These are phyloP conservation scores for Plecotus auritus DNA, from an alignment of 2,113 vertebrate species.

Conservation along the genomic window DNA sequence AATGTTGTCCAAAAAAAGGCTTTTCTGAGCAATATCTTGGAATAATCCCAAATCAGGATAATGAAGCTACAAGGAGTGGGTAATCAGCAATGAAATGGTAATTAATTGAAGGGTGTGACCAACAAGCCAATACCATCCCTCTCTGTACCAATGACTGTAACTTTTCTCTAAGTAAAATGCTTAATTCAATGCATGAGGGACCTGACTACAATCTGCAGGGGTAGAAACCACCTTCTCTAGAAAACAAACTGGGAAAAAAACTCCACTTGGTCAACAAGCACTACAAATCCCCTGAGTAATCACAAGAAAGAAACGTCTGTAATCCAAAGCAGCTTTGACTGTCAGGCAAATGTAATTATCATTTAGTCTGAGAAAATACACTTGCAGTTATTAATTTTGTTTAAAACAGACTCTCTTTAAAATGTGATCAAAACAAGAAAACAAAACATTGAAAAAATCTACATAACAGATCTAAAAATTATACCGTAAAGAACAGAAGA, in stretches of 20 bases:
- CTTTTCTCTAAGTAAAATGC: neutral
- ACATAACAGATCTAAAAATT: neutral
- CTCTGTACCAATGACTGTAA: too few relatives aligned
- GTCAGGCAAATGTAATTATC: neutral
- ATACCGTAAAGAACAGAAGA: neutral
- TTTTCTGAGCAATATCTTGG: neutral
- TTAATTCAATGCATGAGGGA: neutral
- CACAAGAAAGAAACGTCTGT: neutral
- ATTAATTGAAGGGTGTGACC: neutral
- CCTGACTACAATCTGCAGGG: too few relatives aligned
- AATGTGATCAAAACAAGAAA: conserved; percentile 36
- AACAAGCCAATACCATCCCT: too few relatives aligned
- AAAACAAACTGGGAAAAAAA: neutral
- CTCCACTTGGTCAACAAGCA: neutral
- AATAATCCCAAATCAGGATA: neutral
- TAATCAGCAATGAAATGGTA: accelerated
- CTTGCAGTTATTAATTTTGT: neutral
- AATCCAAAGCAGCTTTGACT: neutral
- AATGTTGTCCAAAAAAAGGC: neutral
- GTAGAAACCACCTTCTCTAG: neutral
- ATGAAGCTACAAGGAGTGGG: neutral
- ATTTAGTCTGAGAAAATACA: conserved; percentile 1
- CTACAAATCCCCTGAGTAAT: neutral
- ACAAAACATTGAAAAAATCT: conserved; percentile 7
- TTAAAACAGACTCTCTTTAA: neutral